A percentile compares a stretch with the other conserved stretches of the same genome.
Evolutionary conservation across 2,888 invertebrate species (phyloP).

Genomic region (Trisateles emortualis): DNA sequence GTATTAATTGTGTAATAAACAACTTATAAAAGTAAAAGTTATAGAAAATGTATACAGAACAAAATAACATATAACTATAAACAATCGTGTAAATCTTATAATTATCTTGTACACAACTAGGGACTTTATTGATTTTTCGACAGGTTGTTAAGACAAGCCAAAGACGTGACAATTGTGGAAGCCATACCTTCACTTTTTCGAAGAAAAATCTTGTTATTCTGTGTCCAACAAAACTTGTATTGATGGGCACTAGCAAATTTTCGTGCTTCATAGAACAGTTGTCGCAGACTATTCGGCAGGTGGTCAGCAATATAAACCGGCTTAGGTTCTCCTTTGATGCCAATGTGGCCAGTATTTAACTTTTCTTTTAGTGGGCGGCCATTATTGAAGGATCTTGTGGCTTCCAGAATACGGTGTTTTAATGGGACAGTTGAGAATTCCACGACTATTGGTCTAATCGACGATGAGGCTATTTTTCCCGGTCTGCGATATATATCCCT

Average conservation of each 20-base stretch:
- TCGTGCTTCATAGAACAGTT: slow-evolving; percentile 4
- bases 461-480: not conserved
- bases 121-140: not conserved
- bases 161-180: not conserved
- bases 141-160: not conserved
- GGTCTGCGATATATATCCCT: slow-evolving; percentile 1
- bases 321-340: not conserved
- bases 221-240: slow-evolving; percentile 2
- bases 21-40: too few relatives aligned
- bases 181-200: not conserved
- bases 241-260: not conserved
- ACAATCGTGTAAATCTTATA: too few relatives aligned
- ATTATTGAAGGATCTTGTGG: not conserved
- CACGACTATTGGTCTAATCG: not conserved
- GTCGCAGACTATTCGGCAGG: not conserved
- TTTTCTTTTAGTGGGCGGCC: not conserved
- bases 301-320: slow-evolving; percentile 7
- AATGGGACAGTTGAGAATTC: not conserved
- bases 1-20: too few relatives aligned
- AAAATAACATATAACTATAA: too few relatives aligned
- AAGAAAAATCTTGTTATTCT: slow-evolving; percentile 3
- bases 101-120: not conserved
- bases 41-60: too few relatives aligned
- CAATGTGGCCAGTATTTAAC: not conserved
- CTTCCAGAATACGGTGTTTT: not conserved